Evolutionary conservation across 2,797 vertebrate species (phyloP).

Genomic region (Danio kyathit): DNA sequence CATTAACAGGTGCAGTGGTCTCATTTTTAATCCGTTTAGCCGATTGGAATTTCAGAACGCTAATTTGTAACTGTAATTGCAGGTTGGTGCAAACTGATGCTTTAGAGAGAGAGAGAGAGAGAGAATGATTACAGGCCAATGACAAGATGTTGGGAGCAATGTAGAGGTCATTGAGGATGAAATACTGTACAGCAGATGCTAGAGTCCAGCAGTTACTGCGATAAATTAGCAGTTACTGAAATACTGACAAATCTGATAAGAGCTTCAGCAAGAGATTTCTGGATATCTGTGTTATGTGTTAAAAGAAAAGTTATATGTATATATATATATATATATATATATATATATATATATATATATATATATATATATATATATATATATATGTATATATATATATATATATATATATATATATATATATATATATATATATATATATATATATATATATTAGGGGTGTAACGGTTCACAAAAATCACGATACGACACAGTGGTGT

Average conservation of each 20-base stretch:
- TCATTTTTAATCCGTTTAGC: constrained; percentile 14
- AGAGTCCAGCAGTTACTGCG: background rate
- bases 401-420: too few species aligned
- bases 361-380: too few species aligned
- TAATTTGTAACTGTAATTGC: constrained; percentile 24
- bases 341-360: too few species aligned
- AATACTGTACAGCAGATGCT: background rate
- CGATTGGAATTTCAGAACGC: constrained; percentile 5
- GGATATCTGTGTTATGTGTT: background rate
- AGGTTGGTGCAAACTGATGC: background rate
- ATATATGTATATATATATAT: too few species aligned
- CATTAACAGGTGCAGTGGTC: constrained; percentile 24
- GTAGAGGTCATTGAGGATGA: constrained; percentile 3
- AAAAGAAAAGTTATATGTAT: background rate
- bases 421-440: too few species aligned
- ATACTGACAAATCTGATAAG: background rate
- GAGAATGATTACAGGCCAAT: background rate
- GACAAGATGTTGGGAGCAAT: background rate
- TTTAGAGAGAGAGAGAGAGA: background rate
- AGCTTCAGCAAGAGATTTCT: background rate
- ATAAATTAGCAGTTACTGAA: background rate
- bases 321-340: background rate
- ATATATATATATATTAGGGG: too few species aligned
- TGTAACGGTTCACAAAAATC: too few species aligned
- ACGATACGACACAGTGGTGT: too few species aligned